Conservation (phyloP, 1,140 invertebrate species). For the Lerema accius region DNA sequence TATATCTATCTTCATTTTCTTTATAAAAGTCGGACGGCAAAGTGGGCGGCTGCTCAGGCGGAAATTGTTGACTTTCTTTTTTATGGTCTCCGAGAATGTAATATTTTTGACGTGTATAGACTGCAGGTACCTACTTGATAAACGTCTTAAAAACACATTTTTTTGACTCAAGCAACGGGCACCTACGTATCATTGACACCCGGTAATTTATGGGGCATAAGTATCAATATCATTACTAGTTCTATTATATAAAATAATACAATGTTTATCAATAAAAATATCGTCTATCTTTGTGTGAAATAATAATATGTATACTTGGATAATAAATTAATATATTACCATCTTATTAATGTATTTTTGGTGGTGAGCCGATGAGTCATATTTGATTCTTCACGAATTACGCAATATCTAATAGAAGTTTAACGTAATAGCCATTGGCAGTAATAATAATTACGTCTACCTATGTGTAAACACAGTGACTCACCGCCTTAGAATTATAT, state of each 20-base stretch:
- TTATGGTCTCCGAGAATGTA: slow-evolving; percentile 67
- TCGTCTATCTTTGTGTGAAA: background rate
- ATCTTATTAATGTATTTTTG: slow-evolving; percentile 59
- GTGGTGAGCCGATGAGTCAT: slow-evolving; percentile 72
- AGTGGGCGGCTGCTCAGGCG: slow-evolving; percentile 57
- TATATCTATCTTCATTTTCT: slow-evolving; percentile 45
- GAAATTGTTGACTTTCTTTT: slow-evolving; percentile 76
- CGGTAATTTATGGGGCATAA: too few relatives aligned
- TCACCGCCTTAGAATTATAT: slow-evolving; percentile 13
- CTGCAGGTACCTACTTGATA: slow-evolving; percentile 40
- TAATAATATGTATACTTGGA: slow-evolving; percentile 22
- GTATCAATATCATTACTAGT: too few relatives aligned
- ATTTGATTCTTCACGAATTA: slow-evolving; percentile 50
- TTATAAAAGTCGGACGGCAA: slow-evolving; percentile 59
- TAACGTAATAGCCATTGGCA: slow-evolving; percentile 43
- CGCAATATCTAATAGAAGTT: slow-evolving; percentile 68
- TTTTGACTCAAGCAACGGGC: too few relatives aligned
- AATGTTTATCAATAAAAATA: background rate
- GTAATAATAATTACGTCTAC: slow-evolving; percentile 32
- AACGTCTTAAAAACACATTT: slow-evolving; percentile 31
- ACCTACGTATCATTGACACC: too few relatives aligned
- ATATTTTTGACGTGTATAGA: slow-evolving; percentile 52
- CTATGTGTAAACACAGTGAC: slow-evolving; percentile 20
- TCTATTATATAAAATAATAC: too few relatives aligned
- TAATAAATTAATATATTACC: slow-evolving; percentile 19